A percentile compares a stretch with the other conserved stretches of the same genome.
Evolutionary conservation across 2,888 invertebrate genomes (phyloP).

Genomic region (Arrhopalites spinosus): DNA sequence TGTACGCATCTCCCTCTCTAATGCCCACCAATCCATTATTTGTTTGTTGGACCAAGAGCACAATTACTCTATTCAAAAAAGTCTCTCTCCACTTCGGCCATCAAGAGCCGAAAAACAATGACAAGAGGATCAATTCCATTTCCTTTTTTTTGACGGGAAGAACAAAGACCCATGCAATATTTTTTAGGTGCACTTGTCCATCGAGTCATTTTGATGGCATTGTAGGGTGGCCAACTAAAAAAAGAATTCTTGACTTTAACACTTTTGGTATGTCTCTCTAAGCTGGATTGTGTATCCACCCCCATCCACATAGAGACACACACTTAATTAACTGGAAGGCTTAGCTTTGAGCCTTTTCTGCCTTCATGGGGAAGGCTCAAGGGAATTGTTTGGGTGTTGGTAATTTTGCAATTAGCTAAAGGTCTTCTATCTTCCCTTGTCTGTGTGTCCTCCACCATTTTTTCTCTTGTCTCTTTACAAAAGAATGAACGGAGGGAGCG

Average conservation of each 20-base stretch:
- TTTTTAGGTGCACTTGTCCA: too few species aligned
- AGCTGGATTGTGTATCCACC: too few species aligned
- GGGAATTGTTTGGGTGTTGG: neutral
- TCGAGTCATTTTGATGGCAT: too few species aligned
- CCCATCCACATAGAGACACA: too few species aligned
- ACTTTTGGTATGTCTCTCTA: too few species aligned
- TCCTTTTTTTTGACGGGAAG: too few species aligned
- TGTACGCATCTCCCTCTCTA: neutral
- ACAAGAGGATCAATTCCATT: too few species aligned
- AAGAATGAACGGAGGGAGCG: neutral
- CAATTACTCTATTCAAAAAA: conserved; percentile 14
- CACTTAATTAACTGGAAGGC: too few species aligned
- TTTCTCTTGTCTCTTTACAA: neutral
- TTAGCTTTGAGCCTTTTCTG: neutral
- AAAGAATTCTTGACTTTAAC: too few species aligned
- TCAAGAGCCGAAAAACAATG: too few species aligned
- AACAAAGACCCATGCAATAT: too few species aligned
- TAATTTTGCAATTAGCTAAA: conserved; percentile 6
- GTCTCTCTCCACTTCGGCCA: neutral
- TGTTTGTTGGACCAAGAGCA: neutral
- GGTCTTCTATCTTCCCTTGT: neutral
- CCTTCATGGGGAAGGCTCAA: neutral
- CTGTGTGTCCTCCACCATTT: neutral
- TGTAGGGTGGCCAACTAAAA: too few species aligned
- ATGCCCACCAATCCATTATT: conserved; percentile 9